Base-by-base conservation (phyloP, 2,797 vertebrate genomes). In the Esox lucius region DNA sequence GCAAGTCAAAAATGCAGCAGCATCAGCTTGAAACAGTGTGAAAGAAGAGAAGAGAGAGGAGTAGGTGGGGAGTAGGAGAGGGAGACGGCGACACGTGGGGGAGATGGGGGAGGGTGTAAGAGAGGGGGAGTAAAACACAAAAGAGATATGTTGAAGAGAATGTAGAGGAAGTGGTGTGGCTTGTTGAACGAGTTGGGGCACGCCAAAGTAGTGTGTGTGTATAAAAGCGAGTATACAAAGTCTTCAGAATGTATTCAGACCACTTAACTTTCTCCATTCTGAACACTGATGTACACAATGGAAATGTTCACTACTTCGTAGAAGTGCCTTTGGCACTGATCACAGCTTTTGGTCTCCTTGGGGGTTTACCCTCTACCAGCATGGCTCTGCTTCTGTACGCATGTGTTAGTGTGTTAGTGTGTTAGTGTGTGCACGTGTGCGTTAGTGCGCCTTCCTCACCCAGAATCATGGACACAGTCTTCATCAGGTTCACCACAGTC, bases 401-500 rank as follows among this genome's bases (percentile, higher is more conserved):
- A 9, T 67, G 26, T 12, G n/a, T n/a, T 62, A 48, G 33, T 69
- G 11, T 0, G 4, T 70, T 51, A 65, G 48, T 48, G 67, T 48
- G 8, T 1, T 22, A 17, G 13, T 0, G n/a, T 70, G 67, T 56
- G 72, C 68, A 24, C 73, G 48, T n/a, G n/a, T 56, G 17, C 42
- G 49, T 67, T 42, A 62, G 72, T 62, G 22, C 69, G 74, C 51
- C 75, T 8, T 95, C 19, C 19, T 96, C 85, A 98, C 97, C 95
- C n/a, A 98, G 87, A 70, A 98, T 97, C 85, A 98, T 93, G 73
- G 94, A 94, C 65, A 98, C 96, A 0, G 97, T 98, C 91, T 97
- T 98, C 93, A 98, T 96, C 28, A 98, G 94, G 91, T 91, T 95
- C 33, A 97, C 78, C 72, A 97, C 96, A 0, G 96, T 98, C 86